Evolutionary conservation across 2,888 invertebrate genomes (phyloP).

Genomic region (Pyrrhia umbra): DNA sequence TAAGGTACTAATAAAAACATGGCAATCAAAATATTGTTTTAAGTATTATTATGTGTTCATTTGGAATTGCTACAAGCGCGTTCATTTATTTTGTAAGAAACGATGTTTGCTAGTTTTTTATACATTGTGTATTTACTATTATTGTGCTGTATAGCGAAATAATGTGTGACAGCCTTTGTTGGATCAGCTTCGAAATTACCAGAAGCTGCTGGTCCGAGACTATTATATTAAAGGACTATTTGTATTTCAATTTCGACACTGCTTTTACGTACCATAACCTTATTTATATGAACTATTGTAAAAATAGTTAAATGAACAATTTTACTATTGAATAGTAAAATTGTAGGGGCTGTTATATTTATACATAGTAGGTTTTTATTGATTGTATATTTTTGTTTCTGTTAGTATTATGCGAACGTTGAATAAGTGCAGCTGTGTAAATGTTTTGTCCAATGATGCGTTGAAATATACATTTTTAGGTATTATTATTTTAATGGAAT

Average conservation of each 20-base stretch:
- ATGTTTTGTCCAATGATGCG: slow-evolving; percentile 46
- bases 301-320: slow-evolving; percentile 79
- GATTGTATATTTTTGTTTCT: slow-evolving; percentile 87
- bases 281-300: slow-evolving; percentile 77
- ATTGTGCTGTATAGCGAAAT: slow-evolving; percentile 17
- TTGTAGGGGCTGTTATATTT: slow-evolving; percentile 88
- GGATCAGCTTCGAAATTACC: slow-evolving; percentile 44
- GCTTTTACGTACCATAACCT: slow-evolving; percentile 83
- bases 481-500: slow-evolving; percentile 58
- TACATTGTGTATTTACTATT: neutral
- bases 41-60: slow-evolving; percentile 55
- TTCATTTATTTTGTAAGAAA: slow-evolving; percentile 39
- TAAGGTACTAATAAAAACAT: slow-evolving; percentile 27
- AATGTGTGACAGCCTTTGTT: slow-evolving; percentile 49
- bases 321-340: slow-evolving; percentile 89
- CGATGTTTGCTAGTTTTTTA: slow-evolving; percentile 15
- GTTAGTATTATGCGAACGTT: slow-evolving; percentile 67
- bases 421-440: slow-evolving; percentile 62
- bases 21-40: slow-evolving; percentile 33
- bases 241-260: slow-evolving; percentile 80
- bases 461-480: slow-evolving; percentile 46
- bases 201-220: slow-evolving; percentile 56
- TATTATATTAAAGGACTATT: slow-evolving; percentile 60
- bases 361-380: slow-evolving; percentile 76
- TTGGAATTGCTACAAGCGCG: slow-evolving; percentile 48